Base-by-base conservation (phyloP, 1,140 invertebrate species). In the Brachionus koreanus region DNA sequence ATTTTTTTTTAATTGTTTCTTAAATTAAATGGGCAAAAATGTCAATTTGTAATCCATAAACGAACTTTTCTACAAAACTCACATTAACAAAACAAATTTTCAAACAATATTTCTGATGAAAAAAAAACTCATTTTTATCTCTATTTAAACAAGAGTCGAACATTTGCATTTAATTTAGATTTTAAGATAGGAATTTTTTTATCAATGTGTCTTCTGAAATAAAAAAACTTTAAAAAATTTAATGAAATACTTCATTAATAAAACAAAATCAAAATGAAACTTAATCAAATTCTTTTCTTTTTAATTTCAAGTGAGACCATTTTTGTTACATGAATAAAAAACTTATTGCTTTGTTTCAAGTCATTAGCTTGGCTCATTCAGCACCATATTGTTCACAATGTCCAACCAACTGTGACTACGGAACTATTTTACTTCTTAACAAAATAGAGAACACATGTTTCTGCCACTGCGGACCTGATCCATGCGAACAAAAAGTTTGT, bases 161-260 rank as follows among this genome's bases (percentile, higher is more conserved):
- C 67, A 72, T 72, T 72, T 72, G 67, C 13, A 16, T 72, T 16
- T 72, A 19, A 72, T 72, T 72, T 39, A 72, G 63, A 65, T 65
- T 63, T 63, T 49, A 16, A 49, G 43, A 49, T 49, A 49, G 16
- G 49, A 19, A 16, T 16, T 57, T 19, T 29, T 57, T 57, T 57
- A 25, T 57, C 49, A 23, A 57, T 57, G 49, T 10, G 9, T 16
- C 16, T 57, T 57, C 49, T 57, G 49, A 57, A 19, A 23, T 7
- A 57, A 57, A 23, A 57, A 57, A 23, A 9, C 6, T 52, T 57
- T 7, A 19, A 7, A 6, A 57, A 57, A 57, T 57, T 57, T 57
- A 23, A 12, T 65, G 63, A 29, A 37, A 65, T 37, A 33, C 29
- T 65, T 65, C 33, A 65, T 65, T 33, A 37, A 65, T 12, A 46